A percentile compares a stretch with the other conserved stretches of the same genome.
Conservation (phyloP, 2,888 invertebrate genomes). For the Ditylenchus weischeri region DNA sequence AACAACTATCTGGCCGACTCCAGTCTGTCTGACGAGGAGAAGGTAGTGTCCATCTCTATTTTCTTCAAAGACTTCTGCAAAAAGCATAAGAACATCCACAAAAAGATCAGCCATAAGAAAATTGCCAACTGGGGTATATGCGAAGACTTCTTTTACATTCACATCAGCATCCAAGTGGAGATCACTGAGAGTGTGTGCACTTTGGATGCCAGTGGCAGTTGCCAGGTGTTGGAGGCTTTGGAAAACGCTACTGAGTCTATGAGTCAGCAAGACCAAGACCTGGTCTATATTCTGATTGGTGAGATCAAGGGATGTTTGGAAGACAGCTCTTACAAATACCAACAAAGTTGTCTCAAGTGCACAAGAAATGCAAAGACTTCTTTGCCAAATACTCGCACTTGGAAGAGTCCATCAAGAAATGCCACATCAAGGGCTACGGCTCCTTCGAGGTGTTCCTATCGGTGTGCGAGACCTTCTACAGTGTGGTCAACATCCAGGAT, state of each 20-base stretch:
- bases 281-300: background rate
- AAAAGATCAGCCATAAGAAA: background rate
- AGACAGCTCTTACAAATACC: background rate
- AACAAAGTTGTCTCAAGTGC: background rate
- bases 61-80: slow-evolving; percentile 4
- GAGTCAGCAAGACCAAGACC: background rate
- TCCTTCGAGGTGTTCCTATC: background rate
- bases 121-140: background rate
- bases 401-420: background rate
- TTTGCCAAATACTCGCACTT: background rate
- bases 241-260: background rate
- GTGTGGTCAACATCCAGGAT: background rate
- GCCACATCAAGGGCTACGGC: background rate
- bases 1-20: no score
- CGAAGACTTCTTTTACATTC: background rate
- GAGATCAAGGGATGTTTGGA: background rate
- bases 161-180: background rate
- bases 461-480: background rate
- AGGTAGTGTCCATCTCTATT: background rate
- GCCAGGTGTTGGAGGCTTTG: background rate
- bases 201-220: background rate
- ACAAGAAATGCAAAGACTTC: background rate
- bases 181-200: background rate
- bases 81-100: no score
- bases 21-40: no score